A percentile compares a stretch with the other conserved stretches of the same genome.
These are phyloP conservation scores for Drosophila austrosaltans DNA, from an alignment of 2,888 invertebrate genomes.

Conservation along the genomic window DNA sequence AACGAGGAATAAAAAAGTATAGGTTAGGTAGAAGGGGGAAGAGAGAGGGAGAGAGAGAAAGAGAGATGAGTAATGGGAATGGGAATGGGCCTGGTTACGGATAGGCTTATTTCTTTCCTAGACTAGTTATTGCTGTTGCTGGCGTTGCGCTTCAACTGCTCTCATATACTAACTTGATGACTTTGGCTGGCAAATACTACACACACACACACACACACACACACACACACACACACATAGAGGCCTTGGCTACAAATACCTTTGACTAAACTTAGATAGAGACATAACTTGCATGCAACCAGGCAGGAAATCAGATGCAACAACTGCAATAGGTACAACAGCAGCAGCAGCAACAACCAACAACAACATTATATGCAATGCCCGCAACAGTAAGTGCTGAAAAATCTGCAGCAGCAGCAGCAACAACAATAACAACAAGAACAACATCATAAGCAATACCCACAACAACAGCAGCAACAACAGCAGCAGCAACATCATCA, in stretches of 20 bases:
- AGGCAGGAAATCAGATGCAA: constrained; percentile 64
- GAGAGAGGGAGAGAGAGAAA: too few species aligned
- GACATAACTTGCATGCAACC: constrained; percentile 73
- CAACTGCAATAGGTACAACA: constrained; percentile 44
- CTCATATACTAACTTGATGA: constrained; percentile 38
- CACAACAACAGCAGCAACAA: too few species aligned
- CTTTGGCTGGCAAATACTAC: constrained; percentile 35
- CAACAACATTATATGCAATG: neutral
- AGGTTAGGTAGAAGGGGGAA: neutral
- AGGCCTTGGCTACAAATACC: constrained; percentile 63
- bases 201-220: constrained; percentile 19
- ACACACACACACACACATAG: too few species aligned
- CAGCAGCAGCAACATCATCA: neutral
- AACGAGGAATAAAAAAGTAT: constrained; percentile 29
- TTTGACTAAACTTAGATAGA: constrained; percentile 64
- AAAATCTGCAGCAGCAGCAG: neutral
- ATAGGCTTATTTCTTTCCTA: constrained; percentile 28
- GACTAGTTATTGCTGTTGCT: constrained; percentile 37
- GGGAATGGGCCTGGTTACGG: constrained; percentile 46
- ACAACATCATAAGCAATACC: neutral
- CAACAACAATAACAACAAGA: neutral
- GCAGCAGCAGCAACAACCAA: neutral
- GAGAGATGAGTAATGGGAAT: constrained; percentile 27
- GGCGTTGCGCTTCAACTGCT: constrained; percentile 56
- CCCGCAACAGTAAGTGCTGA: neutral